A percentile compares a stretch with the other conserved stretches of the same genome.
These are phyloP conservation scores for Siniperca scherzeri DNA, from an alignment of 2,797 vertebrate genomes.

Conservation along the genomic window DNA sequence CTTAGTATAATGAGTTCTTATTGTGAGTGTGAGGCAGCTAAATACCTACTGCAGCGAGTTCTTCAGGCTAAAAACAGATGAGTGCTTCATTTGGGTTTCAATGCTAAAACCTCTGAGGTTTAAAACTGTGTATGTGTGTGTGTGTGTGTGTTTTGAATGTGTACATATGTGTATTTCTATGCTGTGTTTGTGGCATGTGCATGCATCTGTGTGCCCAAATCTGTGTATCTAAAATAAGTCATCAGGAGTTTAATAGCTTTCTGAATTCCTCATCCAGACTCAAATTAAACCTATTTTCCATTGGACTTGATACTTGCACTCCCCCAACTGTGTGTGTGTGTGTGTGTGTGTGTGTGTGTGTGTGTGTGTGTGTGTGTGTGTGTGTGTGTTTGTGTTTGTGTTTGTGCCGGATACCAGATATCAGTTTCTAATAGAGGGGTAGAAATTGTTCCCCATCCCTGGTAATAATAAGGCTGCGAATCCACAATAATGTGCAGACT, in stretches of 20 bases:
- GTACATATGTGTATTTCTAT: constrained; percentile 4
- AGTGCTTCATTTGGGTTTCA: constrained; percentile 62
- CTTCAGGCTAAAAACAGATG: constrained; percentile 66
- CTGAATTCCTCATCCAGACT: constrained; percentile 42
- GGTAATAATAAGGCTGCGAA: constrained; percentile 59
- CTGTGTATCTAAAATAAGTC: constrained; percentile 41
- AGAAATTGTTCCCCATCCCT: constrained; percentile 39
- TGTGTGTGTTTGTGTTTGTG: constrained; percentile 31
- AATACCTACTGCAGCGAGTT: constrained; percentile 59
- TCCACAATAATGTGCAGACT: constrained; percentile 62
- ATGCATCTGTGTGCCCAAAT: not conserved
- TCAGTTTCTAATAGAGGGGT: constrained; percentile 60
- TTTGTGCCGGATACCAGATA: constrained; percentile 44
- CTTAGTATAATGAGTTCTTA: constrained; percentile 67
- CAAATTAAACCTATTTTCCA: constrained; percentile 56
- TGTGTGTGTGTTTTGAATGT: constrained; percentile 11
- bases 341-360: constrained; percentile 33
- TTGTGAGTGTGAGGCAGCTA: constrained; percentile 57
- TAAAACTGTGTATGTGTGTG: not conserved
- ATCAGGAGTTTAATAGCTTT: constrained; percentile 54
- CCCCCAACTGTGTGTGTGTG: constrained; percentile 1
- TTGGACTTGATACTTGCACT: constrained; percentile 24
- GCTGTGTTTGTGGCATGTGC: not conserved
- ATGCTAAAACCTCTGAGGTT: constrained; percentile 36
- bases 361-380: constrained; percentile 29